Evolutionary conservation across 2,113 vertebrate genomes (phyloP), one percentile per base, ranked within the genome.

Genomic region (Oryzias javanicus): DNA sequence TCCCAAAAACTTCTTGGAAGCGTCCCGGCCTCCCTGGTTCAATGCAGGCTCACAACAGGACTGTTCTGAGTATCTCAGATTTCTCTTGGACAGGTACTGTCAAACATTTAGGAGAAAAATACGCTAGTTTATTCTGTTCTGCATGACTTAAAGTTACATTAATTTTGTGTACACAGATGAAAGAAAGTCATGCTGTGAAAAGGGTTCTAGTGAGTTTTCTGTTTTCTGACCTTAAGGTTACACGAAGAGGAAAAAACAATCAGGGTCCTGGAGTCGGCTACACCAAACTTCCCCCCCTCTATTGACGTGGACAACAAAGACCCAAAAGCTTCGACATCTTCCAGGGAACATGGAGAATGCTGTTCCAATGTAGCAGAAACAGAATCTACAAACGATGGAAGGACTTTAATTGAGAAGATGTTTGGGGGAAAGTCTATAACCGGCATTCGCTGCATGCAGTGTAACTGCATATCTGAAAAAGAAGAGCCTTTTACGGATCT

Each of bases 401-500:
- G 87, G 83, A 96, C 96, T 52, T 88, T 99, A 22, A 95, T 95
- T 73, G 94, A 99, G 79, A 93, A 77, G 56, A 96, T 95, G 94
- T 99, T 99, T 79, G 95, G 96, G 51, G 97, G 96, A 16, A 95
- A 93, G 65, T 78, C 98, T n/a, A 93, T 90, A 68, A 98, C 95
- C 20, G 92, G 90, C 41, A 94, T 99, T 65, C 90, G 94, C 73
- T 99, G 97, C 61, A 87, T 94, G 84, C 94, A 95, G 74, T 98
- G 97, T 82, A 91, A 92, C 85, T 93, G 94, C 63, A 92, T 93
- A 77, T 99, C 97, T 54, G 93, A 97, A 76, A 98, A 97, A 81
- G 94, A 94, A 70, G 97, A 99, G 89, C 94, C 94, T 49, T 99
- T 98, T 79, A 95, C 95, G 14, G 97, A 98, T 79, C 94, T 99